Percentiles rank a stretch among this genome's conserved stretches.
These are phyloP conservation scores for Pardalotus punctatus DNA, from an alignment of 2,113 vertebrate species.

Conservation along the genomic window DNA sequence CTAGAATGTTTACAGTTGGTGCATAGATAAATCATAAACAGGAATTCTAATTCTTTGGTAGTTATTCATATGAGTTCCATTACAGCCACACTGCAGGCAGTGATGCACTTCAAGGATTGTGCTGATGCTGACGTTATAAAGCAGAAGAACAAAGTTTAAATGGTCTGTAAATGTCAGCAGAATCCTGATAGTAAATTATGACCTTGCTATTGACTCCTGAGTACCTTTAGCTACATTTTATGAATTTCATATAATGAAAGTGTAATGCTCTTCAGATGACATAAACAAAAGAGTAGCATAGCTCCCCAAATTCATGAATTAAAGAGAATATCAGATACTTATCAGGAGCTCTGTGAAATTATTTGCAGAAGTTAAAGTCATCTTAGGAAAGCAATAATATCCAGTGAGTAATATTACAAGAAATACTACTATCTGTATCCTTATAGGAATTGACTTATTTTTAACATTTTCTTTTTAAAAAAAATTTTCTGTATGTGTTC, in stretches of 20 bases:
- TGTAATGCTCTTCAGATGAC: conserved; percentile 8
- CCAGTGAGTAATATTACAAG: background rate
- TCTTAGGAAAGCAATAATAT: background rate
- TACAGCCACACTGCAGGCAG: conserved; percentile 37
- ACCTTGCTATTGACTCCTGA: conserved; percentile 59
- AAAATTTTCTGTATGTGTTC: background rate
- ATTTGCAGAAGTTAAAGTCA: conserved; percentile 4
- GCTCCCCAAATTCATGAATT: background rate
- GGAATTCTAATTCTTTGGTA: conserved; percentile 50
- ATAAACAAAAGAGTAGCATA: conserved; percentile 14
- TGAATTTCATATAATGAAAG: conserved; percentile 45
- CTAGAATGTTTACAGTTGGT: conserved; percentile 19
- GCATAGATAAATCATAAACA: conserved; percentile 46
- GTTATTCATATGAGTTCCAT: conserved; percentile 52
- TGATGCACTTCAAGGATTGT: conserved; percentile 63
- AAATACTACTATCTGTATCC: background rate
- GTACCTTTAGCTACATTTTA: conserved; percentile 45
- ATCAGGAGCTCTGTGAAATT: background rate
- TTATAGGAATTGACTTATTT: background rate
- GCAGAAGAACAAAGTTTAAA: conserved; percentile 66
- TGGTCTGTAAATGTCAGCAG: conserved; percentile 71
- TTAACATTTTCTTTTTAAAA: background rate
- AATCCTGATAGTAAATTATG: conserved; percentile 64
- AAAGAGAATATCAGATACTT: background rate
- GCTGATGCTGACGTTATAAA: conserved; percentile 64